Conservation (phyloP, 2,113 vertebrate species). For the Ageneiosus marmoratus region DNA sequence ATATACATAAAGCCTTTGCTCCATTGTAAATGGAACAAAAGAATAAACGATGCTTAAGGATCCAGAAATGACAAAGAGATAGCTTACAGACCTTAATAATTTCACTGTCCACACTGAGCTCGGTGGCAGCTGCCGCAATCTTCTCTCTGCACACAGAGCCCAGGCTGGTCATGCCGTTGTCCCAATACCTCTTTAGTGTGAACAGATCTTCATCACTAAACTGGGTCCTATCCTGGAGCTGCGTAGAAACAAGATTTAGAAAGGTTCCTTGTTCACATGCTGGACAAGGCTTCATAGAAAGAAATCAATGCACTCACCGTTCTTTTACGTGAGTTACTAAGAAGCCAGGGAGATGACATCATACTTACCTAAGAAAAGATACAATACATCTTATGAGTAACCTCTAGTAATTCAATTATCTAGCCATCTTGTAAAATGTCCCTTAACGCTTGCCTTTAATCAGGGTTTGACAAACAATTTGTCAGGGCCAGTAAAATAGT, state of each 20-base stretch:
- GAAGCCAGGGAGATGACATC: constrained; percentile 91
- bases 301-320: constrained; percentile 80
- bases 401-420: constrained; percentile 10
- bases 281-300: neutral
- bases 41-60: neutral
- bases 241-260: constrained; percentile 53
- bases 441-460: neutral
- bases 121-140: constrained; percentile 90
- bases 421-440: neutral
- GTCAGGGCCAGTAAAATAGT: too few species aligned
- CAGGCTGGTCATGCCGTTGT: constrained; percentile 97
- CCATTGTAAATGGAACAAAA: neutral
- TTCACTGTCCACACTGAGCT: constrained; percentile 95
- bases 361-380: constrained; percentile 78
- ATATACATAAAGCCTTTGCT: neutral
- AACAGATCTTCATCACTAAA: constrained; percentile 92
- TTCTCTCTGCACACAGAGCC: constrained; percentile 97
- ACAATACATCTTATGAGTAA: constrained; percentile 12
- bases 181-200: constrained; percentile 96
- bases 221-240: constrained; percentile 97
- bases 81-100: constrained; percentile 90
- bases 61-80: neutral
- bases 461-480: too few species aligned
- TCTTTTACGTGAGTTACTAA: constrained; percentile 95
- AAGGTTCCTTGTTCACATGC: neutral